phyloP scores from a whole-genome alignment of 2,797 vertebrate genomes.

The Gila robusta region DNA sequence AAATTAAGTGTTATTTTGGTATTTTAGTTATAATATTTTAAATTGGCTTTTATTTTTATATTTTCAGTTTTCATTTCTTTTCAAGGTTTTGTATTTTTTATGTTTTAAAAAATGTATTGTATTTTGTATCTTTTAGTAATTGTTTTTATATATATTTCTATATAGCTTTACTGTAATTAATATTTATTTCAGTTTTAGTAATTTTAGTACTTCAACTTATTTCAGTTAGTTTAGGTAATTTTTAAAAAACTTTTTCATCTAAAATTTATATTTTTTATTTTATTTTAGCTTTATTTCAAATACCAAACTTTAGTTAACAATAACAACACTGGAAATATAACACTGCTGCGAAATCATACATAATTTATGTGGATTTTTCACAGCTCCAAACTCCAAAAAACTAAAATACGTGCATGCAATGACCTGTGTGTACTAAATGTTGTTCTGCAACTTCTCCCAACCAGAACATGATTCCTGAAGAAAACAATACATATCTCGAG shows the following conservation, averaged over 20 bases:
- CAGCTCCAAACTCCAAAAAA: not conserved
- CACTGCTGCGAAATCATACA: not conserved
- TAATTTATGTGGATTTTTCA: not conserved
- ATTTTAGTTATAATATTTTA: not conserved
- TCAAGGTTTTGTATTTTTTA: not conserved
- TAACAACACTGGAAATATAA: not conserved
- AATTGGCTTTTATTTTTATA: not conserved
- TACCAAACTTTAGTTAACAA: not conserved
- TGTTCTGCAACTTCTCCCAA: not conserved
- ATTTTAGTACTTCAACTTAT: not conserved
- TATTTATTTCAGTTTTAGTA: not conserved
- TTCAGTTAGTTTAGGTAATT: not conserved
- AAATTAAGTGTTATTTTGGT: not conserved
- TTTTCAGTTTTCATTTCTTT: not conserved
- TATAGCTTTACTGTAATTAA: not conserved
- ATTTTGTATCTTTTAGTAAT: not conserved
- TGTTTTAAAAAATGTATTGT: not conserved
- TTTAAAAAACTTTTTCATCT: not conserved
- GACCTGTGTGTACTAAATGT: not conserved
- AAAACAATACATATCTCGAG: not conserved
- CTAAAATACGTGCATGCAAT: not conserved
- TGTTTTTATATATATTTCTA: not conserved
- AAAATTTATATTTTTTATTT: not conserved
- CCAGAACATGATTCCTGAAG: not conserved
- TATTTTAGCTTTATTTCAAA: not conserved